Evolutionary conservation across 1,140 invertebrate genomes (phyloP).

Genomic region (Idris sp.): DNA sequence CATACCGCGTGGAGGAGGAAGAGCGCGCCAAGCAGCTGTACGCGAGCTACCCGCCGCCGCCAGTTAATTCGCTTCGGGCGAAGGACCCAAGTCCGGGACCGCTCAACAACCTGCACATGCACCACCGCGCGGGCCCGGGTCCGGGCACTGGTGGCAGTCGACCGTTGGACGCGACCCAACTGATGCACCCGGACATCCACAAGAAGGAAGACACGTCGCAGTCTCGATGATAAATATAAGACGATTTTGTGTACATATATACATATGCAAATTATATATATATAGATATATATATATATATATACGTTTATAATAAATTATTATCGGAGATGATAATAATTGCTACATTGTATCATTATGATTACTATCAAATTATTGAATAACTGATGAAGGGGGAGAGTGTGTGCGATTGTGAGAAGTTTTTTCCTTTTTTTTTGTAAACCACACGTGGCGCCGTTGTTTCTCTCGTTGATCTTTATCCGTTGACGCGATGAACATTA

Average conservation of each 20-base stretch:
- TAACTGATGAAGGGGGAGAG: conserved; percentile 14
- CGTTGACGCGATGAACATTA: neutral
- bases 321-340: conserved; percentile 38
- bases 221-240: conserved; percentile 76
- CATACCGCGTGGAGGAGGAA: conserved; percentile 84
- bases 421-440: neutral
- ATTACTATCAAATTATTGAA: conserved; percentile 1
- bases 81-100: conserved; percentile 82
- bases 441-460: conserved; percentile 25
- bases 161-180: conserved; percentile 67
- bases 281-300: too few relatives aligned
- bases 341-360: neutral
- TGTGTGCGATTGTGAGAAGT: conserved; percentile 14
- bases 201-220: conserved; percentile 78
- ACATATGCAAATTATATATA: conserved; percentile 42
- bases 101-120: conserved; percentile 77
- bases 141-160: conserved; percentile 66
- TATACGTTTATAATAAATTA: too few relatives aligned
- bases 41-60: conserved; percentile 82
- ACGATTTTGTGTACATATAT: conserved; percentile 43
- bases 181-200: conserved; percentile 74
- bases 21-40: conserved; percentile 86
- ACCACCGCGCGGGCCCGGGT: conserved; percentile 72
- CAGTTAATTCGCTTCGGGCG: conserved; percentile 77
- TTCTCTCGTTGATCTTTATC: conserved; percentile 20